Conservation (phyloP, 2,797 vertebrate species). For the Periparus ater region DNA sequence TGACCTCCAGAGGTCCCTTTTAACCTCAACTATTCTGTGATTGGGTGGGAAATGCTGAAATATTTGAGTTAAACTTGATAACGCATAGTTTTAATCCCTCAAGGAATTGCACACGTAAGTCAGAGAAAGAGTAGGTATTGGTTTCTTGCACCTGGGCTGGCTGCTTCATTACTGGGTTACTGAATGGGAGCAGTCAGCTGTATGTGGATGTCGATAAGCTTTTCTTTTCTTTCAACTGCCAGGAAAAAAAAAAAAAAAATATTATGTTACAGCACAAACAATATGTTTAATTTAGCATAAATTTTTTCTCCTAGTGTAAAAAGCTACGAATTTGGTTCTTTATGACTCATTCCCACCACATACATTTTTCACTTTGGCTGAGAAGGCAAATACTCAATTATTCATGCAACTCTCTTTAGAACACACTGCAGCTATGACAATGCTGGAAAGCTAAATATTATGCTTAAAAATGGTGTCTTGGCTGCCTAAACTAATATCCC, state of each 20-base stretch:
- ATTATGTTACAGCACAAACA: neutral
- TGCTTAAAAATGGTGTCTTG: neutral
- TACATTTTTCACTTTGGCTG: conserved; percentile 36
- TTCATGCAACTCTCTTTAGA: conserved; percentile 34
- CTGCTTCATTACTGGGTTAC: neutral
- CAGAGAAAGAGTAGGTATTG: neutral
- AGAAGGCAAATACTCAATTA: conserved; percentile 56
- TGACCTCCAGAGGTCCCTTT: neutral
- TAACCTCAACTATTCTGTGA: neutral
- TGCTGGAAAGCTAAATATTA: conserved; percentile 18
- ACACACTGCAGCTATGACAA: neutral
- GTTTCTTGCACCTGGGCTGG: neutral
- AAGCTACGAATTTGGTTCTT: conserved; percentile 8
- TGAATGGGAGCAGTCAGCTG: neutral
- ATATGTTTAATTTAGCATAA: conserved; percentile 24
- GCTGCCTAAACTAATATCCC: neutral
- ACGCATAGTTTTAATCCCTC: neutral
- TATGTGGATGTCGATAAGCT: neutral
- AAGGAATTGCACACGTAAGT: neutral
- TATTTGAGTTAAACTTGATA: neutral
- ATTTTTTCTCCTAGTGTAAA: neutral
- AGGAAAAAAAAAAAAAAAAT: neutral
- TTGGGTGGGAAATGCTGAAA: neutral
- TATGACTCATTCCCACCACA: conserved; percentile 43
- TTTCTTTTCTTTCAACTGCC: neutral